phyloP scores from a whole-genome alignment of 2,888 invertebrate species.

The Plusia festucae region DNA sequence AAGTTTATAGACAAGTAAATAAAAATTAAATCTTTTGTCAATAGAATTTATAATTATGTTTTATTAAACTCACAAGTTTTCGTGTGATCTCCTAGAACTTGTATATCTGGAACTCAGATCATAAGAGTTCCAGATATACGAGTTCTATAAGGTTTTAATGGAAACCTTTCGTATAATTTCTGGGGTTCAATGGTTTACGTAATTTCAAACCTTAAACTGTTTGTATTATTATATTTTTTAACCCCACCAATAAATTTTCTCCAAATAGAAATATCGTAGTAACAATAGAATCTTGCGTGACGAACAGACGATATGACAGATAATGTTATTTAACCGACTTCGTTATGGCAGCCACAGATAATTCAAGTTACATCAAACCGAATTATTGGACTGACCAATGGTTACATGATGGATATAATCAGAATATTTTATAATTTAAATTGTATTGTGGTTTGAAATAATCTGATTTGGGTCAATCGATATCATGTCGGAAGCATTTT shows the following conservation, averaged over 20 bases:
- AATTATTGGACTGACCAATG: background rate
- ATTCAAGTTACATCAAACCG: background rate
- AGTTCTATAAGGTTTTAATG: too few relatives aligned
- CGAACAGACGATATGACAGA: constrained; percentile 10
- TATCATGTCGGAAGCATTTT: background rate
- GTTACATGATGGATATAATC: constrained; percentile 6
- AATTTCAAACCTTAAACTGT: too few relatives aligned
- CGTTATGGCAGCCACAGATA: constrained; percentile 2
- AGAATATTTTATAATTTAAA: constrained; percentile 1
- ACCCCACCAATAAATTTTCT: background rate
- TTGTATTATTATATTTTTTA: too few relatives aligned
- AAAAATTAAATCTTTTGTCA: too few relatives aligned
- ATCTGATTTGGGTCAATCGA: background rate
- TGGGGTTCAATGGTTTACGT: too few relatives aligned
- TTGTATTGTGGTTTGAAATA: background rate
- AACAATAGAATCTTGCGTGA: constrained; percentile 5
- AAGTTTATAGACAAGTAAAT: too few relatives aligned
- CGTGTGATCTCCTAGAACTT: too few relatives aligned
- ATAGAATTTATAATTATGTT: too few relatives aligned
- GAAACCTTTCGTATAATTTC: too few relatives aligned
- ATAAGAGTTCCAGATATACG: too few relatives aligned
- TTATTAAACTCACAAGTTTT: too few relatives aligned
- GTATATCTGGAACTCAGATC: too few relatives aligned
- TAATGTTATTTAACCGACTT: constrained; percentile 15
- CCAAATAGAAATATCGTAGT: constrained; percentile 8